Percentiles rank a stretch among this genome's conserved stretches.
These are phyloP conservation scores for Caenorhabditis angaria DNA, from an alignment of 2,888 invertebrate genomes.

Conservation along the genomic window DNA sequence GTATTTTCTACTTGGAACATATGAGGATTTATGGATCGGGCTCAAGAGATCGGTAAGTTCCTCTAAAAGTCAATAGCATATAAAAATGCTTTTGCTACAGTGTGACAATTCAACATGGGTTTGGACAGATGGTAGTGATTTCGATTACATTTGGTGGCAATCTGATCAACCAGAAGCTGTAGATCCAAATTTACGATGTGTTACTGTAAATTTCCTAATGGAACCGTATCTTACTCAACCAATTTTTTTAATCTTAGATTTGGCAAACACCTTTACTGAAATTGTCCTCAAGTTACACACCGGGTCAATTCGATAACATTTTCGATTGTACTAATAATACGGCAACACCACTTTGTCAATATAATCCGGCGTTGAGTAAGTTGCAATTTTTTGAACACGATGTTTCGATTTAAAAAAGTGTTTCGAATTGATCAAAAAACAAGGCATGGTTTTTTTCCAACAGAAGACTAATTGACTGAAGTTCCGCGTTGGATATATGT, in stretches of 20 bases:
- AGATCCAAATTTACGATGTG: neutral
- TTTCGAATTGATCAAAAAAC: too few relatives aligned
- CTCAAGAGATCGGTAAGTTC: neutral
- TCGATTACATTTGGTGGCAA: slow-evolving; percentile 9
- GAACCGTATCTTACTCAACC: neutral
- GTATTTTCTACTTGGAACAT: neutral
- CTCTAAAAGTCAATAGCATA: neutral
- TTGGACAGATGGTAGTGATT: slow-evolving; percentile 3
- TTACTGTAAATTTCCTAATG: neutral
- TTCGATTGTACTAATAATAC: slow-evolving; percentile 12
- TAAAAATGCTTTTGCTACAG: neutral
- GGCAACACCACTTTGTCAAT: neutral
- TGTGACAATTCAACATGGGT: slow-evolving; percentile 6
- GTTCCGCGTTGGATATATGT: too few relatives aligned
- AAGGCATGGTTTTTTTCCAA: too few relatives aligned
- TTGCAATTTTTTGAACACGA: too few relatives aligned
- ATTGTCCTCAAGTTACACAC: slow-evolving; percentile 15
- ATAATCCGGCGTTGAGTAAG: slow-evolving; percentile 4
- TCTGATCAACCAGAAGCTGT: neutral
- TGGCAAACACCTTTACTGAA: neutral
- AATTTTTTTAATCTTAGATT: neutral
- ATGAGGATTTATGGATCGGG: slow-evolving; percentile 1
- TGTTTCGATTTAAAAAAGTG: too few relatives aligned
- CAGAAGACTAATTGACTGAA: too few relatives aligned
- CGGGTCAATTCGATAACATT: slow-evolving; percentile 17